phyloP scores from a whole-genome alignment of 2,113 vertebrate genomes.

The Phainopepla nitens region DNA sequence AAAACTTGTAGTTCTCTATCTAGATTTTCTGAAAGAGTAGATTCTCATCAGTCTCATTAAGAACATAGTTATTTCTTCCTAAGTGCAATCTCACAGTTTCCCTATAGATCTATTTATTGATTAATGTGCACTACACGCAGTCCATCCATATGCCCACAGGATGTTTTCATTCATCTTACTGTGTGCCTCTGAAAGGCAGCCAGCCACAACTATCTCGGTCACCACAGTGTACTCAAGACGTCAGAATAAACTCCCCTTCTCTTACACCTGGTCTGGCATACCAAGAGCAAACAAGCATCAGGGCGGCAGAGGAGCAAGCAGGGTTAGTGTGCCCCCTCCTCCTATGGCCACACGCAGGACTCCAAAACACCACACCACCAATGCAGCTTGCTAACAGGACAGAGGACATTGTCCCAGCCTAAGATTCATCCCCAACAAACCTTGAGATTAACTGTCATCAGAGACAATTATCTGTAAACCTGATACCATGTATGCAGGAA shows the following conservation, averaged over 20 bases:
- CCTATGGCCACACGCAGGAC: accelerated
- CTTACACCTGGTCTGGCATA: not conserved
- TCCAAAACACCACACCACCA: not conserved
- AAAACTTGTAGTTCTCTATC: not conserved
- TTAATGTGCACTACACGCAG: not conserved
- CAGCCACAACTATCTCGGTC: not conserved
- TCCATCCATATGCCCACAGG: accelerated
- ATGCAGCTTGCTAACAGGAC: not conserved
- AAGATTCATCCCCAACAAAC: not conserved
- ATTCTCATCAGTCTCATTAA: not conserved
- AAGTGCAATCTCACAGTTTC: not conserved
- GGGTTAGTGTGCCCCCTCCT: not conserved
- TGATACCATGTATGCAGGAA: not conserved
- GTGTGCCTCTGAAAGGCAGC: not conserved
- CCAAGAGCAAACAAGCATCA: not conserved
- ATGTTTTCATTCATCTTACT: not conserved
- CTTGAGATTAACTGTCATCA: not conserved
- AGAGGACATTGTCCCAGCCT: not conserved
- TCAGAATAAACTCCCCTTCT: not conserved
- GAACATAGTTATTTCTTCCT: not conserved
- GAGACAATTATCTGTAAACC: not conserved
- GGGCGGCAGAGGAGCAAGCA: not conserved
- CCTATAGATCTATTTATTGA: not conserved
- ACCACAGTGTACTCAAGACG: not conserved
- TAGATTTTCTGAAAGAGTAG: not conserved